Evolutionary conservation across 2,888 invertebrate genomes (phyloP), one percentile per base, ranked within the genome.

Genomic region (Melanotus villosus): DNA sequence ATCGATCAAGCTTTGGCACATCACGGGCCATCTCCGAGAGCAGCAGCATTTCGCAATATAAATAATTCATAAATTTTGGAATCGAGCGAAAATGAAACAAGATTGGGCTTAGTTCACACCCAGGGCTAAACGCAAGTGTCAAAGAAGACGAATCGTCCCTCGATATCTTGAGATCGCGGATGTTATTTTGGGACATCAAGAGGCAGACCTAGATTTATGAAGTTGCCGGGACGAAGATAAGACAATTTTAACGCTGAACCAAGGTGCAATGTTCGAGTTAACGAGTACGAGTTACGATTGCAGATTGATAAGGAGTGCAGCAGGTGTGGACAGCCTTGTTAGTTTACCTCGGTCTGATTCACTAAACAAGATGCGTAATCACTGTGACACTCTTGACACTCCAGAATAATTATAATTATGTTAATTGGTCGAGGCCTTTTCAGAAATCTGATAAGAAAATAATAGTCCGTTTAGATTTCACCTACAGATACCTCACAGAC

Each of bases 131-230:
- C 71, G 72, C 65, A 75, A 76, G 73, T 72, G 78, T 78, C 78
- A 78, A 80, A 52, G 47, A 79, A 78, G 78, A 78, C 75, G 77
- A 76, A 80, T 80, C 75, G 77, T 65, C 70, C 65, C 74, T 65
- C 67, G 70, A 69, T 77, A 78, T 78, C 78, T 77, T 43, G 69
- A 76, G 72, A 79, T 78, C 77, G 75, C 75, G 77, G 75, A 77
- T 77, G 75, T 75, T 78, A 76, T 78, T 77, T 75, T 71, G 65
- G 69, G 66, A 56, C 56, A 56, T 56, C 65, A 74, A 68, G 57
- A 71, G 66, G 64, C 65, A 68, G 59, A 57, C 56, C 47, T 65
- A 72, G 71, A 75, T 74, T 74, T 74, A 74, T 72, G 73, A 73
- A 68, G 72, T 63, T 69, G 69, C 69, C 54, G 65, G 59, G 65